Evolutionary conservation across 2,888 invertebrate genomes (phyloP), one percentile per base, ranked within the genome.

Genomic region (Heliconius aoede): DNA sequence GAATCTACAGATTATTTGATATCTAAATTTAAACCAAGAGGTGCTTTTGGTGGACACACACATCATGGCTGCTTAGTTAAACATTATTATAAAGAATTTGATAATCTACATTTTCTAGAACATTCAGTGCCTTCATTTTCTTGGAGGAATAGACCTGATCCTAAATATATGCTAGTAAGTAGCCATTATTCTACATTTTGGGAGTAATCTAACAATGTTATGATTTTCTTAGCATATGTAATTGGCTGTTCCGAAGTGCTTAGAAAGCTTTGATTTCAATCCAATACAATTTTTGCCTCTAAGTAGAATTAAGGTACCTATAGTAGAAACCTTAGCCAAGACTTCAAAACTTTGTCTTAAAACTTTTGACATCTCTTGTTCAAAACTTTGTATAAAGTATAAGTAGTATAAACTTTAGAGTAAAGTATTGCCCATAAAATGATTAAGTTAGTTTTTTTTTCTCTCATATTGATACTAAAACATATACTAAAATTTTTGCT

Each of bases 91-190:
- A 76, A 85, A 72, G 74, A 83, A 13, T 74, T 83, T 60, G 79
- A 91, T 9, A 68, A 74, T 73, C 51, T 93, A 83, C 81, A 96
- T 94, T 88, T 96, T 81, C 91, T 95, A 65, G 97, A 98, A 90
- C 96, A 96, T 83, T 99, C 99, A 0, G 95, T 99, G 46, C 97
- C 99, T 1, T 99, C 99, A 8, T 99, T 99, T 86, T 99, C 97
- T 86, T 99, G 99, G 99, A 95, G 99, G 78, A 99, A 99, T 90
- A 98, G 97, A 86, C 95, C 97, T 79, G 97, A 97, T 91, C 99
- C 99, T 0, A 97, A 97, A 84, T 98, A 97, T 91, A 95, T 98
- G 87, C 90, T 99, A 95, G 99, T 99, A 92, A 95, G 80, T 61
- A 36, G 40, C 3, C 51, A 75, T 28, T 64, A n/a, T 13, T 21